Conservation (phyloP, 2,888 invertebrate species). For the Acanthococcus lagerstroemiae region DNA sequence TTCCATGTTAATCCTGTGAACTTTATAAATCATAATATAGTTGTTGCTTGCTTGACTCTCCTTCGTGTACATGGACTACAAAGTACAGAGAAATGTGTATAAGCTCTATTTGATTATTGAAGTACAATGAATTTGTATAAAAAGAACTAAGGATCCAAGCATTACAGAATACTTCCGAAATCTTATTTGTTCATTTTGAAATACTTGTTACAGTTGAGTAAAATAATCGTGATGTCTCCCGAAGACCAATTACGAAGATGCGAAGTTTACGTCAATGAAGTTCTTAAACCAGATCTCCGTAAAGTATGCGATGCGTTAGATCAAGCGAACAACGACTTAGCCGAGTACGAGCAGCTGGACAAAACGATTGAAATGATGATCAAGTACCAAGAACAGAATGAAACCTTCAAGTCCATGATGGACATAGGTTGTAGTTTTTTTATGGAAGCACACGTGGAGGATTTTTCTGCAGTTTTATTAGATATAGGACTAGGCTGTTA, state of each 20-base stretch:
- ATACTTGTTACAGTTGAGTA: too few species aligned
- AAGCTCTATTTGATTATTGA: too few species aligned
- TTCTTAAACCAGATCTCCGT: constrained; percentile 60
- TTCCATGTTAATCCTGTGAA: too few species aligned
- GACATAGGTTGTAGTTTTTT: constrained; percentile 79
- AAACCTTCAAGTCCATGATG: constrained; percentile 56
- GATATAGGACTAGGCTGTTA: constrained; percentile 66
- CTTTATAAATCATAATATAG: too few species aligned
- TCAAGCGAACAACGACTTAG: constrained; percentile 53
- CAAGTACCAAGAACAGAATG: constrained; percentile 47
- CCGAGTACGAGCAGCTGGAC: constrained; percentile 63
- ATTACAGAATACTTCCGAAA: too few species aligned
- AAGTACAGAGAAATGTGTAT: too few species aligned
- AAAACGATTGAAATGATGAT: constrained; percentile 56
- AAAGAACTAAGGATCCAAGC: too few species aligned
- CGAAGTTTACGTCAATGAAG: constrained; percentile 69
- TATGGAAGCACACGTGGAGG: constrained; percentile 61
- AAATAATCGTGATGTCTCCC: too few species aligned
- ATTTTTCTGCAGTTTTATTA: constrained; percentile 56
- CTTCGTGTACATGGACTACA: too few species aligned
- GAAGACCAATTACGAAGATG: constrained; percentile 41
- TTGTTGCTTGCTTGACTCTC: too few species aligned
- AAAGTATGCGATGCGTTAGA: constrained; percentile 51
- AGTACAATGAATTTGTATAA: too few species aligned
- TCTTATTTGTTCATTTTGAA: too few species aligned